Percentiles rank a stretch among this genome's conserved stretches.
Evolutionary conservation across 2,888 invertebrate genomes (phyloP).

Genomic region (Venusia cambrica): DNA sequence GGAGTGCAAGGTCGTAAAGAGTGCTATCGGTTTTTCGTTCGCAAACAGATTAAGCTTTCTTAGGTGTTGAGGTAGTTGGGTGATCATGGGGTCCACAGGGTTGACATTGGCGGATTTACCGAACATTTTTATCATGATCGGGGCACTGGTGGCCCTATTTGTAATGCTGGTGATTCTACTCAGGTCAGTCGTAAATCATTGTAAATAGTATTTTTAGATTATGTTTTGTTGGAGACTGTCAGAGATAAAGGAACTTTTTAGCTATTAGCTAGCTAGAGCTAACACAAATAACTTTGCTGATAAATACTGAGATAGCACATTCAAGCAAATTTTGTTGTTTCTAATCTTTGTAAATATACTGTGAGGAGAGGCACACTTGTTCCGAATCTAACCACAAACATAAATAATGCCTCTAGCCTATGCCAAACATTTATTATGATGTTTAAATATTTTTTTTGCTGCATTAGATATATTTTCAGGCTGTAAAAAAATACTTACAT

Average conservation of each 20-base stretch:
- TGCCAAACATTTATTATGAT: too few relatives aligned
- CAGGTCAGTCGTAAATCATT: slow-evolving; percentile 81
- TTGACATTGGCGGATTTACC: slow-evolving; percentile 87
- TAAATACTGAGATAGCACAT: too few relatives aligned
- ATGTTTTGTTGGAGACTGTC: background rate
- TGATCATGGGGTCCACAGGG: slow-evolving; percentile 67
- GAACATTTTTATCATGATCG: slow-evolving; percentile 88
- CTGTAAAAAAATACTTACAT: too few relatives aligned
- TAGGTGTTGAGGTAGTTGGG: slow-evolving; percentile 43
- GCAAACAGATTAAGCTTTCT: slow-evolving; percentile 43
- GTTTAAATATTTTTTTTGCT: too few relatives aligned
- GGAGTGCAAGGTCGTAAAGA: slow-evolving; percentile 45
- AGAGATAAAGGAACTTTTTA: background rate
- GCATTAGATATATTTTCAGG: too few relatives aligned
- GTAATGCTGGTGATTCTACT: slow-evolving; percentile 88
- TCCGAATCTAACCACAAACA: too few relatives aligned
- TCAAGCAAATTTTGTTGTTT: too few relatives aligned
- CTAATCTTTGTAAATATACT: too few relatives aligned
- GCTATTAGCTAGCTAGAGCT: background rate
- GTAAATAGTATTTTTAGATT: slow-evolving; percentile 5
- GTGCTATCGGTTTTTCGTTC: slow-evolving; percentile 38
- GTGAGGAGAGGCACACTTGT: too few relatives aligned
- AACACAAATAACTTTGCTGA: too few relatives aligned
- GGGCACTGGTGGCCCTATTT: slow-evolving; percentile 86
- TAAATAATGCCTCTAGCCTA: too few relatives aligned